These are phyloP conservation scores for Colaptes auratus DNA, from an alignment of 2,113 vertebrate genomes.

Conservation along the genomic window DNA sequence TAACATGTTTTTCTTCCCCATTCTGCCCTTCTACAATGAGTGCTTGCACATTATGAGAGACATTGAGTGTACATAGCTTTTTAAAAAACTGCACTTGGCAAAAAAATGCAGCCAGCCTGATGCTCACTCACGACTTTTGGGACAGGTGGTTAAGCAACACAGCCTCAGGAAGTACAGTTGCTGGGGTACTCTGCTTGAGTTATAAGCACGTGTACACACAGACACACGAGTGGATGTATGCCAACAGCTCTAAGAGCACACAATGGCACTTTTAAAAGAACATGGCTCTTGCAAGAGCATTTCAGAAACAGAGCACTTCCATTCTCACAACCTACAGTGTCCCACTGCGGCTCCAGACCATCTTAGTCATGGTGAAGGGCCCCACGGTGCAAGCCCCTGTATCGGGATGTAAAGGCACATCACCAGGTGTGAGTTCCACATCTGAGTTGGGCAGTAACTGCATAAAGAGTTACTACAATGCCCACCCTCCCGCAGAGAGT, in stretches of 20 bases:
- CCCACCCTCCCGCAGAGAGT: not conserved
- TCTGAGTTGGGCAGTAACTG: fast-evolving
- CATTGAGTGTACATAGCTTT: fast-evolving
- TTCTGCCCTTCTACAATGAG: not conserved
- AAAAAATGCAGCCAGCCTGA: not conserved
- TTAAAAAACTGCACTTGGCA: not conserved
- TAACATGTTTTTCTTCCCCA: fast-evolving
- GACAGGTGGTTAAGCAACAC: not conserved
- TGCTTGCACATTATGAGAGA: not conserved
- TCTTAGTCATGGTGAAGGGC: fast-evolving
- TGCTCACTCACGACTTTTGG: not conserved
- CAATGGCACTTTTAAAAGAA: not conserved
- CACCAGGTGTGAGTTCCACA: not conserved
- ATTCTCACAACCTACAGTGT: not conserved
- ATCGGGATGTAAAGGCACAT: fast-evolving
- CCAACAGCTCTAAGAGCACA: not conserved
- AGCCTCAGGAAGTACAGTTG: fast-evolving
- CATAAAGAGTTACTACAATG: fast-evolving
- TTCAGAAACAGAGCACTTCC: not conserved
- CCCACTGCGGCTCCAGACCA: not conserved
- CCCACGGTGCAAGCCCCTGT: not conserved
- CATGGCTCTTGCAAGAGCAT: not conserved
- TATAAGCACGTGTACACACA: not conserved
- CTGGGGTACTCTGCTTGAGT: not conserved
- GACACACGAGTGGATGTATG: not conserved